Evolutionary conservation across 1,140 invertebrate genomes (phyloP), one percentile per base, ranked within the genome.

Genomic region (Leptoteleia sp.): DNA sequence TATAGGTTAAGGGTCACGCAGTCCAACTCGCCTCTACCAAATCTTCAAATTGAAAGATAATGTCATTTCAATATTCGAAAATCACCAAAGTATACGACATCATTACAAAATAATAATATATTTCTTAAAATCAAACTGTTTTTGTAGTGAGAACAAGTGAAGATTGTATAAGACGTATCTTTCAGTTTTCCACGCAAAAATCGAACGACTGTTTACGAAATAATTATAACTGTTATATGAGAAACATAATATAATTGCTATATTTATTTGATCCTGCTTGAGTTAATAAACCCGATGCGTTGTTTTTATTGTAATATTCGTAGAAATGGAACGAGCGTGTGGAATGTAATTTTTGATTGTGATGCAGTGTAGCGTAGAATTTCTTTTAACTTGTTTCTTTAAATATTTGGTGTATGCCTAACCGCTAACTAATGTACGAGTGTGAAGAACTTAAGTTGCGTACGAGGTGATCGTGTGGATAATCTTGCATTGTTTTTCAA

Each of bases 241-340:
- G 76, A 82, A 82, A 70, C 72, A 47, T 83, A 83, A 83, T 83
- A 83, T 84, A 84, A 82, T 76, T 61, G 80, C 59, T 62, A 82
- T 87, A 85, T 87, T 86, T 87, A 86, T 87, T 86, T 82, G 79
- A 79, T 82, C 35, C 42, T 45, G 81, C 79, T 84, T 82, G 76
- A 65, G 68, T 83, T 83, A 77, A 79, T 79, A 70, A 35, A 72
- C 35, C 19, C 33, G 29, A 65, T 70, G 67, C 72, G 62, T 70
- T 73, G 57, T 65, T 79, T n/a, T 75, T 59, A 79, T 67, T 65
- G 55, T 38, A 72, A 19, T 57, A 47, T 54, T 31, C 16, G 62
- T 72, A 64, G 27, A 65, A 48, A 45, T n/a, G 7, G 55, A 76
- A 45, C 12, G 62, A 75, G 68, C 65, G 59, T 65, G 47, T 57